Evolutionary conservation across 2,797 vertebrate species (phyloP), one percentile per base, ranked within the genome.

Genomic region (Periophthalmus magnuspinnatus): DNA sequence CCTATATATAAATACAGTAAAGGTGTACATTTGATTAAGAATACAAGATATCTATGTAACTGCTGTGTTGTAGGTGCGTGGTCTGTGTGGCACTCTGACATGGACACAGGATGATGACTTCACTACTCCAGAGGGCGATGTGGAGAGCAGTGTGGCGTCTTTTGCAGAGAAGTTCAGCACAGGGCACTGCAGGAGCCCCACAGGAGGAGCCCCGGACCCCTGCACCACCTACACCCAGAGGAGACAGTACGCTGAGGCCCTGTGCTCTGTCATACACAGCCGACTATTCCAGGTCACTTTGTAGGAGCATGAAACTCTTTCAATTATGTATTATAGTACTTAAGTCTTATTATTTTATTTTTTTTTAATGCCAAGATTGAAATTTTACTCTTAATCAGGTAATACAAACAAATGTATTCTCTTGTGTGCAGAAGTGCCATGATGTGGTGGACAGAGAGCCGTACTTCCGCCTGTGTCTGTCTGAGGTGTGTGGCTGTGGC

Each of bases 51-150:
- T 16, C 10, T 45, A 13, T 11, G 52, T 55, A 1, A 5, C 8
- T 57, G 24, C 5, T 28, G 38, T 68, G 19, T 0, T 86, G 10
- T 65, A 98, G 97, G 96, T 98, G 7, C 95, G 94, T 0, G 97
- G 96, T 1, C 89, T 98, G 17, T 98, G 97, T 16, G 96, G 96
- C 34, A 98, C 97, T 0, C 92, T 95, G 78, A 96, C 92, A 50
- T 95, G 96, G 94, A 95, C 91, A 85, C 95, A 95, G 88, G 91
- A 92, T 0, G 97, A 98, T 0, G 96, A 98, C 72, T 98, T 98
- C 78, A 93, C 92, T 74, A 97, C 96, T 0, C 95, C 95, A 0
- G 94, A 91, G 0, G 96, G 97, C 0, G 96, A 98, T 0, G 90
- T 97, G 71, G 97, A 98, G 84, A 91, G 78, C 80, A 90, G 90